Percentiles rank a stretch among this genome's conserved stretches.
Conservation (phyloP, 2,113 vertebrate species). For the cattle (Bos taurus) region ARS-UCD2.0 NC_037346.1:31097001-31097500, state of each 20-base stretch:
- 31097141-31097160: not conserved
- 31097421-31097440: constrained; percentile 80
- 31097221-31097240: not conserved
- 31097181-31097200: not conserved
- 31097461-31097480: constrained; percentile 86
- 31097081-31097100: too few species aligned
- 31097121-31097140: not conserved
- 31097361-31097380: constrained; percentile 81
- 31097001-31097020: not conserved
- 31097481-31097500: constrained; percentile 77
- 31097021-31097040: not conserved
- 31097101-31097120: not conserved
- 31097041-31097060: not conserved
- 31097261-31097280: accelerated
- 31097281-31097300: not conserved
- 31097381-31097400: constrained; percentile 85
- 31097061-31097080: too few species aligned
- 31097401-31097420: constrained; percentile 84
- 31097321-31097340: constrained; percentile 55
- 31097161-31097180: not conserved
- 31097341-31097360: constrained; percentile 54
- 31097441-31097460: constrained; percentile 76
- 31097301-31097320: constrained; percentile 70
- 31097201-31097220: not conserved
- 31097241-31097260: not conserved